phyloP scores from a whole-genome alignment of 2,113 vertebrate genomes.

The Hippocampus comes region DNA sequence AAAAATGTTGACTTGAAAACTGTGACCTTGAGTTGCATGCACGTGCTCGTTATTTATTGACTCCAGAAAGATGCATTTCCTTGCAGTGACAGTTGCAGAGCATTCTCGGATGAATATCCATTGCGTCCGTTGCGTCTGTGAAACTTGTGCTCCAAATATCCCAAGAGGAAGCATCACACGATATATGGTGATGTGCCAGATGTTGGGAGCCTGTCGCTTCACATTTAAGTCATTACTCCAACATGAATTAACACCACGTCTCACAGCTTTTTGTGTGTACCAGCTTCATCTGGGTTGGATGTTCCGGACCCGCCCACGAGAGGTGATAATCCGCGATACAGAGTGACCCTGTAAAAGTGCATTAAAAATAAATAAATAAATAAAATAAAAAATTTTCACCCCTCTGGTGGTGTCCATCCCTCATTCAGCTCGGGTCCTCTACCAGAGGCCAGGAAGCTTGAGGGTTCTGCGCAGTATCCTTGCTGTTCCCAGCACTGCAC shows the following conservation, averaged over 20 bases:
- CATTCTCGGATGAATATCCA: slow-evolving; percentile 9
- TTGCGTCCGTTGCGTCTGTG: slow-evolving; percentile 12
- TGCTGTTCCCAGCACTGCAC: too few species aligned
- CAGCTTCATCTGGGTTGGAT: not conserved
- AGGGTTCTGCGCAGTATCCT: too few species aligned
- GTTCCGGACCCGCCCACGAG: too few species aligned
- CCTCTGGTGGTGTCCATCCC: too few species aligned
- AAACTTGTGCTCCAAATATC: slow-evolving; percentile 16
- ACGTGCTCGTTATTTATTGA: slow-evolving; percentile 13
- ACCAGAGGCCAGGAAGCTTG: too few species aligned
- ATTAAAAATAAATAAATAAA: not conserved
- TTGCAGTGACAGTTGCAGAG: slow-evolving; percentile 8
- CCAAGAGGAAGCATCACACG: not conserved
- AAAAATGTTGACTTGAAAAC: not conserved
- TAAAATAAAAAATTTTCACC: too few species aligned
- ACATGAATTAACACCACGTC: not conserved
- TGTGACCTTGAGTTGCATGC: slow-evolving; percentile 12
- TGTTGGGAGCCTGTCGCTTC: not conserved
- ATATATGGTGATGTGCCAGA: not conserved
- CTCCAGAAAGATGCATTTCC: slow-evolving; percentile 20
- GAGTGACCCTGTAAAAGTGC: not conserved
- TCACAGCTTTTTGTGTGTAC: not conserved
- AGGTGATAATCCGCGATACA: not conserved
- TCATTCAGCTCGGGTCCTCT: too few species aligned
- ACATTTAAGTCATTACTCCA: not conserved